Evolutionary conservation across 2,888 invertebrate species (phyloP).

Genomic region (Spilosoma lubricipeda): DNA sequence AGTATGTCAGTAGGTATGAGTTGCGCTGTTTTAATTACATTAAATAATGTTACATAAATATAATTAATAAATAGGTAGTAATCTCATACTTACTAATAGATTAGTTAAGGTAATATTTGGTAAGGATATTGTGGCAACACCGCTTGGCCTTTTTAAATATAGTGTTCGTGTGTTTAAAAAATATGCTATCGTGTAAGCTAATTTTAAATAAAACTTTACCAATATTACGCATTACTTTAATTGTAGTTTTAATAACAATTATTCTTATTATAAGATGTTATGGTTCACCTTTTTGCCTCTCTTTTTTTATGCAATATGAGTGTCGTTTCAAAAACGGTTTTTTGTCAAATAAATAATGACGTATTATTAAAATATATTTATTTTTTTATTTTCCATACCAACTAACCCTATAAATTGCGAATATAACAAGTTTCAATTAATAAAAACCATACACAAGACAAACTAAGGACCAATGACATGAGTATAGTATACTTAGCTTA

Average conservation of each 20-base stretch:
- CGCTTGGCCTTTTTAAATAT: constrained; percentile 85
- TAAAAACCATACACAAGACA: too few relatives aligned
- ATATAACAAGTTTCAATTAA: background rate
- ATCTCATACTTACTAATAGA: constrained; percentile 68
- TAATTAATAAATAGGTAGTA: constrained; percentile 60
- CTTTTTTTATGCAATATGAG: constrained; percentile 82
- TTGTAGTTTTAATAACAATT: constrained; percentile 58
- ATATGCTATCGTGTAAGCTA: constrained; percentile 59
- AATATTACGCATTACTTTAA: constrained; percentile 69
- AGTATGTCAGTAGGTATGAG: constrained; percentile 56
- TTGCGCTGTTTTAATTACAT: constrained; percentile 53
- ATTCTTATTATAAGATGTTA: constrained; percentile 66
- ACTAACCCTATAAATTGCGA: background rate
- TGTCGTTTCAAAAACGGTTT: constrained; percentile 84
- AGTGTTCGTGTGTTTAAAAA: constrained; percentile 79
- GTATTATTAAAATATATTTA: constrained; percentile 70
- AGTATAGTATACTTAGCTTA: too few relatives aligned
- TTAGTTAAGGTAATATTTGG: constrained; percentile 46
- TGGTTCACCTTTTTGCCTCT: constrained; percentile 80
- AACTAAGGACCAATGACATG: too few relatives aligned
- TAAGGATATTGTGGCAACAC: constrained; percentile 81
- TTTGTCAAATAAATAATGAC: constrained; percentile 82
- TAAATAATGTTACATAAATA: constrained; percentile 56
- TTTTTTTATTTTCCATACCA: constrained; percentile 49
- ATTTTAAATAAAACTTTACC: constrained; percentile 56